Percentiles rank a stretch among this genome's conserved stretches.
Conservation (phyloP, 2,888 invertebrate genomes). For the Folsomia candida region DNA sequence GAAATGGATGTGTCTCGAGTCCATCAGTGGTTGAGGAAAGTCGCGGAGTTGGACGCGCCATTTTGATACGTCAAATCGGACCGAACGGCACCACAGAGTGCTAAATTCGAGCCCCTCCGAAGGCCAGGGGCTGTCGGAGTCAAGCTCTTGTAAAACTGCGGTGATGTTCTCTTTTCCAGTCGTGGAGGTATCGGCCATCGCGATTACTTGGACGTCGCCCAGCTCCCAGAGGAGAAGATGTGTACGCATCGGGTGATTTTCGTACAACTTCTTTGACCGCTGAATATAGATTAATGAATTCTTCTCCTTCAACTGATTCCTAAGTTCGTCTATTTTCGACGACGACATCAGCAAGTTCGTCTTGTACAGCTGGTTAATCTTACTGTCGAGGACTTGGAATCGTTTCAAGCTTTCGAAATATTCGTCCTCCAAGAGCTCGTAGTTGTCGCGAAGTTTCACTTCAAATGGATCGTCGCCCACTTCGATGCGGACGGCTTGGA, state of each 20-base stretch:
- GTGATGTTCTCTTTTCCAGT: conserved; percentile 77
- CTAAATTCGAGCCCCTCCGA: conserved; percentile 83
- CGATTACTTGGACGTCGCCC: conserved; percentile 68
- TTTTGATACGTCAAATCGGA: conserved; percentile 75
- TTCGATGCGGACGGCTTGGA: conserved; percentile 83
- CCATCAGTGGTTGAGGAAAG: conserved; percentile 89
- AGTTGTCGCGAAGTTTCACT: conserved; percentile 91
- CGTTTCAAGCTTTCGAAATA: conserved; percentile 89
- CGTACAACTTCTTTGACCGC: conserved; percentile 72
- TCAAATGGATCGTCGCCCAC: conserved; percentile 98
- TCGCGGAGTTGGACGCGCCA: conserved; percentile 89
- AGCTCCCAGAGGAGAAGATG: conserved; percentile 84
- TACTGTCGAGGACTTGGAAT: conserved; percentile 81
- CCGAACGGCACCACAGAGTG: conserved; percentile 88
- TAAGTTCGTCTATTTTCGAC: conserved; percentile 83
- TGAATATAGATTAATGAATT: conserved; percentile 96
- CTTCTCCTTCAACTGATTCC: conserved; percentile 79
- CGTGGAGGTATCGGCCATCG: conserved; percentile 81
- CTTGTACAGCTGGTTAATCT: conserved; percentile 76
- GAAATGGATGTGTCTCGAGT: conserved; percentile 75
- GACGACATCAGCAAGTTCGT: conserved; percentile 79
- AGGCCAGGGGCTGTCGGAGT: conserved; percentile 87
- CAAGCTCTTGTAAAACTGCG: conserved; percentile 73
- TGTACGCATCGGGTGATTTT: conserved; percentile 63
- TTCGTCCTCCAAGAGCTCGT: conserved; percentile 91